phyloP scores from a whole-genome alignment of 1,140 invertebrate genomes.

The Zaprionus inermis region DNA sequence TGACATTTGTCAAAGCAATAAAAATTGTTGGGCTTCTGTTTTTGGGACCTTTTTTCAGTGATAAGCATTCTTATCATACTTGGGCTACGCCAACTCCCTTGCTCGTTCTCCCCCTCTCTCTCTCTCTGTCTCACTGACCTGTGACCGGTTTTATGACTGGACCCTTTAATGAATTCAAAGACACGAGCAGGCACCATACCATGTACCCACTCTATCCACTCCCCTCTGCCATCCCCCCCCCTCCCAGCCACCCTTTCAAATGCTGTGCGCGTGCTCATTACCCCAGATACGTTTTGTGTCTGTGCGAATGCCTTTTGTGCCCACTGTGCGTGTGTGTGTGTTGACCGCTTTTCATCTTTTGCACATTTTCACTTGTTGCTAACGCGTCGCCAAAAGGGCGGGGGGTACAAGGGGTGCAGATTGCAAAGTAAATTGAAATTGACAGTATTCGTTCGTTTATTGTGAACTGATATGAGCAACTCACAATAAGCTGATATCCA shows the following conservation, averaged over 20 bases:
- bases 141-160: slow-evolving; percentile 55
- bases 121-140: background rate
- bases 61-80: slow-evolving; percentile 55
- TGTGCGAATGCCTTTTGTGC: slow-evolving; percentile 43
- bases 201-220: background rate
- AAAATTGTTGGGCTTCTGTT: slow-evolving; percentile 74
- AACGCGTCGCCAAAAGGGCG: background rate
- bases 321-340: slow-evolving; percentile 34
- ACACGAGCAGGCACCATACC: slow-evolving; percentile 53
- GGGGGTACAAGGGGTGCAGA: background rate
- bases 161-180: slow-evolving; percentile 72
- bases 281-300: slow-evolving; percentile 52
- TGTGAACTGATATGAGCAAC: slow-evolving; percentile 33
- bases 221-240: slow-evolving; percentile 16
- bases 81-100: slow-evolving; percentile 26
- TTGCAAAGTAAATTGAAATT: slow-evolving; percentile 61
- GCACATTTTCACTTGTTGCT: slow-evolving; percentile 63
- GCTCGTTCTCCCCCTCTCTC: slow-evolving; percentile 22
- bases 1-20: slow-evolving; percentile 78
- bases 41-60: slow-evolving; percentile 36
- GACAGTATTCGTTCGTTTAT: slow-evolving; percentile 42
- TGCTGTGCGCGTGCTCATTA: slow-evolving; percentile 58
- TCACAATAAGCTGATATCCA: slow-evolving; percentile 12
- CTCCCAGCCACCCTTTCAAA: background rate
- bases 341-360: slow-evolving; percentile 26